These are phyloP conservation scores for Peromyscus attwateri DNA, from an alignment of 2,797 vertebrate genomes.

Conservation along the genomic window DNA sequence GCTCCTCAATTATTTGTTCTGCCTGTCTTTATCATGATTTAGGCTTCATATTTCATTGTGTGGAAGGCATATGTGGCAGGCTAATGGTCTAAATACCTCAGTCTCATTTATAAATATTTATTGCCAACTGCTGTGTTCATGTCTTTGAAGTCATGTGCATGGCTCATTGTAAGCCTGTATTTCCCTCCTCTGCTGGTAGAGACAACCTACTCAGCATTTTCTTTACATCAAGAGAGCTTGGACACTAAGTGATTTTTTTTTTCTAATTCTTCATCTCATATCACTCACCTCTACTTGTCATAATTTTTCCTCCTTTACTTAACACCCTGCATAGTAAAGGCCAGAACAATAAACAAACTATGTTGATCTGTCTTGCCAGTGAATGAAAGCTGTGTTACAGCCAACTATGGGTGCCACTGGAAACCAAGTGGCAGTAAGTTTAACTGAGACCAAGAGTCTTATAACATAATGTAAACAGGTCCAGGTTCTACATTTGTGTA, in stretches of 20 bases:
- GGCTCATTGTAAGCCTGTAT: constrained; percentile 69
- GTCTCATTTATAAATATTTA: constrained; percentile 89
- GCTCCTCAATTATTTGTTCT: constrained; percentile 81
- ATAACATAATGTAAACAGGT: not conserved
- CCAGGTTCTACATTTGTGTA: not conserved
- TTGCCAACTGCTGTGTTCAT: constrained; percentile 81
- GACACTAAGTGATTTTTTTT: constrained; percentile 66
- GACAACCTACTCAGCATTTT: constrained; percentile 72
- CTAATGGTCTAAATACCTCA: constrained; percentile 85
- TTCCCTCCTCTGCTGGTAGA: constrained; percentile 72
- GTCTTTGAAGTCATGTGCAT: constrained; percentile 85
- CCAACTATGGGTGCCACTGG: too few relatives aligned
- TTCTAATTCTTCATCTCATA: constrained; percentile 72
- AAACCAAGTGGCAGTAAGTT: not conserved
- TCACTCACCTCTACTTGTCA: constrained; percentile 83
- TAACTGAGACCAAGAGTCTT: not conserved
- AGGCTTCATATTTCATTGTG: constrained; percentile 82
- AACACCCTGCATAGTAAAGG: constrained; percentile 53
- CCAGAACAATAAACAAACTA: constrained; percentile 79
- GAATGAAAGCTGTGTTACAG: constrained; percentile 57
- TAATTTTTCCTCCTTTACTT: constrained; percentile 64
- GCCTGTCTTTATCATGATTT: constrained; percentile 84
- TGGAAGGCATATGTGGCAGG: constrained; percentile 81
- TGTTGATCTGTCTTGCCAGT: constrained; percentile 50
- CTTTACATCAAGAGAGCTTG: constrained; percentile 74